Base-by-base conservation (phyloP, 2,113 vertebrate species). In the Etheostoma cragini region DNA sequence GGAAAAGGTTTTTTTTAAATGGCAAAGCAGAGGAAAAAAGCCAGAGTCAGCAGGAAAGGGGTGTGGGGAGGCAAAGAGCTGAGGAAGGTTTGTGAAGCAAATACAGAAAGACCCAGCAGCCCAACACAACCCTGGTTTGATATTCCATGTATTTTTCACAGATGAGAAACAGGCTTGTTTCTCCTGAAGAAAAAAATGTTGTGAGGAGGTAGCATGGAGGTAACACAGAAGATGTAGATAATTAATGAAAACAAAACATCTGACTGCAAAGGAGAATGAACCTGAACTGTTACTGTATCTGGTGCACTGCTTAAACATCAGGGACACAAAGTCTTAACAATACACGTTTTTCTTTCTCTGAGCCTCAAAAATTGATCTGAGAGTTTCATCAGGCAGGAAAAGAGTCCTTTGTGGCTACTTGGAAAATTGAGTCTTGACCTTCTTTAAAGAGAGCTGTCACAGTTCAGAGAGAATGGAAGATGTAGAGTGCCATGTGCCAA, bases 41-140 rank as follows among this genome's bases (percentile, higher is more conserved):
- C 57, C 76, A 73, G 75, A 86, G 76, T 93, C 83, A 87, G 86
- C 89, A 87, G 87, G 83, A 93, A 87, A 67, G 56, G 57, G 65
- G n/a, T 38, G 38, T 53, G 30, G 63, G 33, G 8, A 61, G n/a
- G 38, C 61, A 57, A 38, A 26, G 53, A 64, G 64, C 45, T n/a
- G 50, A 56, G 46, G 64, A 76, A 61, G 52, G 80, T 52, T 57
- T 68, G n/a, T 1, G 15, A 70, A 92, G 86, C 83, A 90, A 92
- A 81, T 72, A 35, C 69, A 81, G 61, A 79, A 74, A 87, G 70
- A 80, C 64, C 62, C 64, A 81, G 60, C 72, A 70, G 69, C 47
- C 66, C 21, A 76, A 75, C 63, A 78, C 68, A 57, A 84, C 71
- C 74, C 53, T 19, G 52, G 67, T 67, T 35, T 1, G 42, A 26